These are phyloP conservation scores for Thysanoteuthis rhombus DNA, from an alignment of 2,888 invertebrate species.

Conservation along the genomic window DNA sequence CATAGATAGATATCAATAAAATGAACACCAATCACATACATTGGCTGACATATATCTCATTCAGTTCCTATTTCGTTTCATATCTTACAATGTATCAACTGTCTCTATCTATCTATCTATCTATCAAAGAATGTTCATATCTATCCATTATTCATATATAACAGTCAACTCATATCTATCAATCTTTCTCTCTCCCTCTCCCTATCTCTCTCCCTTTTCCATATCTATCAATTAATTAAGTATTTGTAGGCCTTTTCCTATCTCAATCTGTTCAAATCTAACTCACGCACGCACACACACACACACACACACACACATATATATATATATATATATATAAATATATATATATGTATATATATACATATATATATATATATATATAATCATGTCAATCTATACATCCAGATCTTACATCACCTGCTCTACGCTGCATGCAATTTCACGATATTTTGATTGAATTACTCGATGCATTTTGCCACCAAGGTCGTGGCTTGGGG, in stretches of 20 bases:
- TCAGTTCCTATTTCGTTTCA: neutral
- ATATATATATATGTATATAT: constrained; percentile 1
- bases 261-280: no score
- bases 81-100: neutral
- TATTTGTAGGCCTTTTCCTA: no score
- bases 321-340: neutral
- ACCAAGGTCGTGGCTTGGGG: no score
- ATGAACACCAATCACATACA: neutral
- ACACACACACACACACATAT: neutral
- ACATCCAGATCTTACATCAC: no score
- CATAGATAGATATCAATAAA: no score
- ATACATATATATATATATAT: constrained; percentile 20
- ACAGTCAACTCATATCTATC: neutral
- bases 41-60: neutral
- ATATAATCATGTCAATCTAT: neutral
- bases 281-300: neutral
- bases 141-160: neutral
- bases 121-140: neutral
- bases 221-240: neutral
- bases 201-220: neutral
- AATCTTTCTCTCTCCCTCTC: neutral
- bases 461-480: no score
- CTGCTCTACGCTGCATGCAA: no score
- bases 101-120: neutral
- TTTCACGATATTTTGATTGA: no score